These are phyloP conservation scores for Hypanus sabinus DNA, from an alignment of 2,113 vertebrate species.

Conservation along the genomic window DNA sequence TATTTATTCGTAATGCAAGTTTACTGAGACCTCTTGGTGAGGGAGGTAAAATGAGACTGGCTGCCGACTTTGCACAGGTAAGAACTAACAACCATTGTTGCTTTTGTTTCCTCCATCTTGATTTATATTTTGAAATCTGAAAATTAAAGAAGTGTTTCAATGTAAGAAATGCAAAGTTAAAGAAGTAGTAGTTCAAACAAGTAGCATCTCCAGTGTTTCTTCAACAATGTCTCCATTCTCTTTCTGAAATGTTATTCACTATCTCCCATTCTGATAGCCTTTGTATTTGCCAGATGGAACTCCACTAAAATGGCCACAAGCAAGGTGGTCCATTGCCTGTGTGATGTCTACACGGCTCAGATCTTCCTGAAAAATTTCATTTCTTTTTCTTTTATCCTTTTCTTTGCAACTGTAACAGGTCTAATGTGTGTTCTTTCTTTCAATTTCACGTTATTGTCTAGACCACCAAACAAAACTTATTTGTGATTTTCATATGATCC, in stretches of 20 bases:
- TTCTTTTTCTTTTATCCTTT: neutral
- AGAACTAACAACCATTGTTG: neutral
- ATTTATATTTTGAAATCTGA: neutral
- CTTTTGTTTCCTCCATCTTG: neutral
- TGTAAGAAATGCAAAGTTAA: neutral
- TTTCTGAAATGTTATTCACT: neutral
- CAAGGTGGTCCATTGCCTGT: neutral
- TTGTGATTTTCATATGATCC: neutral
- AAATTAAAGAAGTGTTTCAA: neutral
- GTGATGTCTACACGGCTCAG: neutral
- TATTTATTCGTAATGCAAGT: conserved; percentile 83
- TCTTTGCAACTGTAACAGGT: neutral
- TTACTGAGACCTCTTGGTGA: conserved; percentile 81
- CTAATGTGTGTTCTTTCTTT: neutral
- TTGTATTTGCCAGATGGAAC: neutral
- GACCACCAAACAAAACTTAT: neutral
- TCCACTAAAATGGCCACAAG: neutral
- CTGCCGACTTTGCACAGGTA: conserved; percentile 93
- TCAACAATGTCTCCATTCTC: neutral
- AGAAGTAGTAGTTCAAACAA: neutral
- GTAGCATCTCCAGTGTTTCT: neutral
- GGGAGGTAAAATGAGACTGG: conserved; percentile 89
- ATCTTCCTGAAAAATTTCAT: neutral
- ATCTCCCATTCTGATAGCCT: neutral
- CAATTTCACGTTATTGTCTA: neutral